Percentiles rank a stretch among this genome's conserved stretches.
Conservation (phyloP, 2,797 vertebrate species). For the Spinibarbus caldwelli region DNA sequence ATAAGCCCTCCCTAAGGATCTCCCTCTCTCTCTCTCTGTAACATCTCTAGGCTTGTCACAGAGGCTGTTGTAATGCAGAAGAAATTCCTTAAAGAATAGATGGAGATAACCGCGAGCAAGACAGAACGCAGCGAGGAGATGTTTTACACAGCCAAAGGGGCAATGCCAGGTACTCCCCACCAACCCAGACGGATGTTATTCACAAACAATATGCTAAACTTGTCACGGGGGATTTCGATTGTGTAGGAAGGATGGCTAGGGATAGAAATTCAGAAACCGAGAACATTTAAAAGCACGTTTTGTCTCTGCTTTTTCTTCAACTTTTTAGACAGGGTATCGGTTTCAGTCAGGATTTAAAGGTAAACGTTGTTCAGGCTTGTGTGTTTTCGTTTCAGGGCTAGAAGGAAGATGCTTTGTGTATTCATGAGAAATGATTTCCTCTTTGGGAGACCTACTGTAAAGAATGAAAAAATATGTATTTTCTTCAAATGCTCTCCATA, state of each 20-base stretch:
- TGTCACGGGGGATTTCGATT: constrained; percentile 76
- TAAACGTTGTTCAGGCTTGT: constrained; percentile 40
- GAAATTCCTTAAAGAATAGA: constrained; percentile 74
- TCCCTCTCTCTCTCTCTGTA: constrained; percentile 43
- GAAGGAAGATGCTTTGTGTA: constrained; percentile 37
- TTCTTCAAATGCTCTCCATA: constrained; percentile 16
- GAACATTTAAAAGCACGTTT: constrained; percentile 76
- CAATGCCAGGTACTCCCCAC: constrained; percentile 69
- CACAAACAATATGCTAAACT: constrained; percentile 80
- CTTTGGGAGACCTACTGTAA: constrained; percentile 39
- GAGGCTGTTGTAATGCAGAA: constrained; percentile 62
- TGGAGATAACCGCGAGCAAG: constrained; percentile 75
- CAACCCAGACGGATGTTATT: constrained; percentile 77
- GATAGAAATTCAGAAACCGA: constrained; percentile 76
- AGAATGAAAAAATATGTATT: constrained; percentile 1
- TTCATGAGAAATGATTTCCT: constrained; percentile 37
- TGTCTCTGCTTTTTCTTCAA: constrained; percentile 63
- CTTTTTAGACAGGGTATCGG: constrained; percentile 56
- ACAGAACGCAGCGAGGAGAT: constrained; percentile 79
- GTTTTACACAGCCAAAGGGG: constrained; percentile 82
- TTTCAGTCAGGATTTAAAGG: constrained; percentile 44
- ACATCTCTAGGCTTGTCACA: constrained; percentile 64
- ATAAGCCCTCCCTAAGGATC: constrained; percentile 63
- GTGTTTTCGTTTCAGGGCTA: constrained; percentile 25
- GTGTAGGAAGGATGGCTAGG: constrained; percentile 69